A percentile compares a stretch with the other conserved stretches of the same genome.
These are phyloP conservation scores for Stenodera caucasica DNA, from an alignment of 2,888 invertebrate genomes.

Conservation along the genomic window DNA sequence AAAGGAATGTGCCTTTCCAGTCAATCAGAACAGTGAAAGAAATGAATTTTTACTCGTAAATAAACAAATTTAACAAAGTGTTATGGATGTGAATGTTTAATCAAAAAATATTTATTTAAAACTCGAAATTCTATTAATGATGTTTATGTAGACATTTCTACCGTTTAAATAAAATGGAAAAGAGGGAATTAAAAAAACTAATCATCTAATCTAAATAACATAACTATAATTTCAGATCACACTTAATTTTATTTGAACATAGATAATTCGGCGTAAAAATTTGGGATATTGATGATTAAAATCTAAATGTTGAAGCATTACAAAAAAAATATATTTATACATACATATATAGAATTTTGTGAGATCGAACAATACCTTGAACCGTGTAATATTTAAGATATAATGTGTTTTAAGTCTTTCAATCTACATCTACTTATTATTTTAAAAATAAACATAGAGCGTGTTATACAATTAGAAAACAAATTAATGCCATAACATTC, in stretches of 20 bases:
- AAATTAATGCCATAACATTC: slow-evolving; percentile 11
- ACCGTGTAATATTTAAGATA: slow-evolving; percentile 10
- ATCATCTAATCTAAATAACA: neutral
- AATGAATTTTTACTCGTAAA: neutral
- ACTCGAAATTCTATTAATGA: neutral
- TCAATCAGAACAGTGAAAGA: neutral
- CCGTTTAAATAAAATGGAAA: neutral
- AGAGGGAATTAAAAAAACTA: neutral
- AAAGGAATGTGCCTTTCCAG: slow-evolving; percentile 5
- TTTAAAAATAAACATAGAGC: neutral
- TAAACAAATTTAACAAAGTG: neutral
- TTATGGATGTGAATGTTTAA: neutral
- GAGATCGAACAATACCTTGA: slow-evolving; percentile 32
- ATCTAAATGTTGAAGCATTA: neutral
- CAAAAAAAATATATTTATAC: neutral
- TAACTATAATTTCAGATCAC: neutral
- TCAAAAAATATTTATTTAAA: neutral
- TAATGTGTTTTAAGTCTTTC: slow-evolving; percentile 3
- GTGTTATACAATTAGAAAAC: neutral
- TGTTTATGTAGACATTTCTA: neutral
- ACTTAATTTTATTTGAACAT: neutral
- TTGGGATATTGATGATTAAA: neutral
- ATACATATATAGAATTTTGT: slow-evolving; percentile 24
- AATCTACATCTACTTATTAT: neutral
- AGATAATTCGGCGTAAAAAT: neutral